Evolutionary conservation across 53 echinoderm and acorn worm genomes (phyloP), one percentile per base, ranked within the genome.

Genomic region (Holothuria leucospilota): DNA sequence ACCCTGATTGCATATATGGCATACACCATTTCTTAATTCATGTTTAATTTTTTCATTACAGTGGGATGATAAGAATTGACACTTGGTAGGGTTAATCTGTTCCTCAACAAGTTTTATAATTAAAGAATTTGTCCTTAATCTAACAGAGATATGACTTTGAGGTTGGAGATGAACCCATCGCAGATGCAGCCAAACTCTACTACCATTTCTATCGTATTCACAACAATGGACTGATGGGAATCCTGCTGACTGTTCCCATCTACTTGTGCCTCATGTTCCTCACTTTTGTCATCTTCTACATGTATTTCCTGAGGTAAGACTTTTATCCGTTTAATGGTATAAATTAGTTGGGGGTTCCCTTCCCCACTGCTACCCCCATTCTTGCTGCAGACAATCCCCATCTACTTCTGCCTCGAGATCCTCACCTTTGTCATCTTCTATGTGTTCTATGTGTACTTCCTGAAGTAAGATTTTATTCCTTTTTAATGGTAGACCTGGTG

Each of bases 241-340:
- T 98, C 8, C 92, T 98, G 15, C 87, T 98, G 74, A 98, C 94
- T 16, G 89, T 94, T 23, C 89, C 92, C 61, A 87, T 94, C 58
- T 90, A 90, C 70, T 64, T 94, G 51, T 94, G 81, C 65, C 58
- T 86, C 58, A 92, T 92, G 86, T 94, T 94, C 87, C 60, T 91
- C 24, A 86, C 96, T 20, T 89, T 85, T 80, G 98, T 98, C 78
- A 90, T 98, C 79, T 92, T 95, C 90, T 98, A 98, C 92, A 98
- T 98, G 98, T 98, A 98, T 86, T 98, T 98, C 85, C 87, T 98
- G 51, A 86, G 98, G 98, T 98, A 87, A 66, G 90, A 66, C 34
- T 15, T 18, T 13, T 18, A 86, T 26, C 8, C 1, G 9, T 15
- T 72, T 13, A 74, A 29, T 4, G n/a, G n/a, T n/a, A n/a, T n/a